Conservation (phyloP, 2,113 vertebrate species). For the Lophochroa leadbeateri region DNA sequence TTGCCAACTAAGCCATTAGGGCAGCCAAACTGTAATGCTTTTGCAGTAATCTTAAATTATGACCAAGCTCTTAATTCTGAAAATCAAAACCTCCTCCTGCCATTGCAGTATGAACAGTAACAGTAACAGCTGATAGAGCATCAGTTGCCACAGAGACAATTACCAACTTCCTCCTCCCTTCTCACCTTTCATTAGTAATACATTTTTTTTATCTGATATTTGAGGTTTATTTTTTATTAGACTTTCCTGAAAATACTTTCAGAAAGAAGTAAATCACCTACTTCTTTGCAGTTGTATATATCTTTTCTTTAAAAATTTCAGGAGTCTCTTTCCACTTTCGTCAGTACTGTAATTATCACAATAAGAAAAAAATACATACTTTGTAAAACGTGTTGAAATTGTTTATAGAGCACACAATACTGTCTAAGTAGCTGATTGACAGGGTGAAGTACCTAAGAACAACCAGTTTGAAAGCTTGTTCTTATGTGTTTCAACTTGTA, state of each 20-base stretch:
- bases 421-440: constrained; percentile 19
- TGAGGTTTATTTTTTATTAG: background rate
- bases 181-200: background rate
- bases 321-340: background rate
- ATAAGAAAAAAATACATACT: background rate
- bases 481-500: constrained; percentile 56
- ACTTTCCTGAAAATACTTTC: background rate
- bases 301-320: background rate
- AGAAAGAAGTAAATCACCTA: background rate
- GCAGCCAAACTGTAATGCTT: constrained; percentile 23
- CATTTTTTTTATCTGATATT: background rate
- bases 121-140: background rate
- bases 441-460: constrained; percentile 46
- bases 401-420: background rate
- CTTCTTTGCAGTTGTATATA: background rate
- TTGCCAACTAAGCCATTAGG: constrained; percentile 28
- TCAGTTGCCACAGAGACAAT: background rate
- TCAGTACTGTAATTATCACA: background rate
- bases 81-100: constrained; percentile 13
- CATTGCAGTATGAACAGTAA: background rate
- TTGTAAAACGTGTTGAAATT: constrained; percentile 6
- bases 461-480: constrained; percentile 71
- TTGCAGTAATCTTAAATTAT: constrained; percentile 29
- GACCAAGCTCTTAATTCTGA: constrained; percentile 26
- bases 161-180: background rate